A percentile compares a stretch with the other conserved stretches of the same genome.
phyloP scores from a whole-genome alignment of 2,113 vertebrate species.

The Podilymbus podiceps region DNA sequence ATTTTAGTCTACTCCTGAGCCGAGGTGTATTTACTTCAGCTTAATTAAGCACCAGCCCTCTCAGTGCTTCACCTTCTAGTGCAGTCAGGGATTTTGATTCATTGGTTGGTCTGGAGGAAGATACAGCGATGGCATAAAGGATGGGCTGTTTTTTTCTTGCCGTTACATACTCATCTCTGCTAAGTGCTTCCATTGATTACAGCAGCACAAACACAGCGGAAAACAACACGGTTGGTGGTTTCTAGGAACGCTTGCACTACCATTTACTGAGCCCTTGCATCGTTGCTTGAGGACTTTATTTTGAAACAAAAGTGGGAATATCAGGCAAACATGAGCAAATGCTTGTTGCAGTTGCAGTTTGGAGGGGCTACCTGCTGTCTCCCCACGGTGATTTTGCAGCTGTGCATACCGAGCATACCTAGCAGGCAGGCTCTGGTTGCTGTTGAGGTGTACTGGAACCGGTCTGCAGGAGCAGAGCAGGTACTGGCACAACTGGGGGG shows the following conservation, averaged over 20 bases:
- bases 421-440: neutral
- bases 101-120: conserved; percentile 35
- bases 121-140: neutral
- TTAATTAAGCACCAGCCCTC: conserved; percentile 31
- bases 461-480: neutral
- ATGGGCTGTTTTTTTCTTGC: conserved; percentile 20
- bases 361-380: neutral
- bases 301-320: conserved; percentile 22
- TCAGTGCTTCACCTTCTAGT: neutral
- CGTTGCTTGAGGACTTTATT: conserved; percentile 36
- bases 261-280: neutral
- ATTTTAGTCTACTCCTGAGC: neutral
- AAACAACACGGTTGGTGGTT: conserved; percentile 55
- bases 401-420: neutral
- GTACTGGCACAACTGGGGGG: neutral
- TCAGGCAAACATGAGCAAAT: conserved; percentile 6
- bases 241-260: neutral
- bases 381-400: neutral
- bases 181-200: conserved; percentile 59
- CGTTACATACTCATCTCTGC: conserved; percentile 20
- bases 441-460: neutral
- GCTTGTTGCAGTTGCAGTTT: neutral
- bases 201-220: conserved; percentile 13
- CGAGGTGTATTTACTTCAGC: neutral
- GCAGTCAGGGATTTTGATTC: conserved; percentile 16